Percentiles rank a stretch among this genome's conserved stretches.
Conservation (phyloP, 2,113 vertebrate genomes). For the Acanthisitta chloris region DNA sequence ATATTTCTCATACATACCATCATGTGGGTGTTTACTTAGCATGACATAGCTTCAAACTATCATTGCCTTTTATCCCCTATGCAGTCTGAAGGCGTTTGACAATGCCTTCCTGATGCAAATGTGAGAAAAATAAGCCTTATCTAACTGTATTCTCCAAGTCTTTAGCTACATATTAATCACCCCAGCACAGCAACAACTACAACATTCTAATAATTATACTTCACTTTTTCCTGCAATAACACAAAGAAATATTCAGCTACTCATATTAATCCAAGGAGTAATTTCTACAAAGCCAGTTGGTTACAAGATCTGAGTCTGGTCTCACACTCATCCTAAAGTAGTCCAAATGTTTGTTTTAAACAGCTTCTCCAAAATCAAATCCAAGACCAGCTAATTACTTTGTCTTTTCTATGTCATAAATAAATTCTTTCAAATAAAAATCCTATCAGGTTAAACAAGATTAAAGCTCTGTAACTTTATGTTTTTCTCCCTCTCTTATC, state of each 20-base stretch:
- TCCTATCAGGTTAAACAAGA: neutral
- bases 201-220: neutral
- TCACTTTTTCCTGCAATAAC: neutral
- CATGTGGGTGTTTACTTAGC: constrained; percentile 55
- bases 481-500: neutral
- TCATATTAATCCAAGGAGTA: neutral
- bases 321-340: neutral
- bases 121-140: neutral
- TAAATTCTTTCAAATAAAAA: neutral
- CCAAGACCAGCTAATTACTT: neutral
- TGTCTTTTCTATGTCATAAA: neutral
- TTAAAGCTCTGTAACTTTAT: neutral
- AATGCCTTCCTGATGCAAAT: constrained; percentile 11
- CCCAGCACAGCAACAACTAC: neutral
- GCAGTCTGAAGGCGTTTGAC: constrained; percentile 44
- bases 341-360: neutral
- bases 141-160: neutral
- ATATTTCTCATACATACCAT: neutral
- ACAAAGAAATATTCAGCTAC: neutral
- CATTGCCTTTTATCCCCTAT: constrained; percentile 33
- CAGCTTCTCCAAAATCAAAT: neutral
- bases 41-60: constrained; percentile 31
- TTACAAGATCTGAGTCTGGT: neutral
- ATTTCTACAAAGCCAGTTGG: neutral
- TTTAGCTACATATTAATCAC: neutral